Base-by-base conservation (phyloP, 2,888 invertebrate genomes). In the Torymus texanus region DNA sequence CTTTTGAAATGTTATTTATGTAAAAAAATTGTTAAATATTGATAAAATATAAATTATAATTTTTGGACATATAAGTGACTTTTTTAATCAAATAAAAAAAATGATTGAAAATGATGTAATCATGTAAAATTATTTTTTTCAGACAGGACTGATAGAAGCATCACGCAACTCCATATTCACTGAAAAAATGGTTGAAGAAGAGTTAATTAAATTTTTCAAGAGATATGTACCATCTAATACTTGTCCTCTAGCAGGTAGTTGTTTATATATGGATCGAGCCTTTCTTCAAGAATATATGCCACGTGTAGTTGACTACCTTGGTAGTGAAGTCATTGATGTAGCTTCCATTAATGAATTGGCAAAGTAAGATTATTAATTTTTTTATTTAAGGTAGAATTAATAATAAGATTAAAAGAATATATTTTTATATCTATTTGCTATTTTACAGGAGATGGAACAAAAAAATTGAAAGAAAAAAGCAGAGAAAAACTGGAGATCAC, bases 241-340 rank as follows among this genome's bases (percentile, higher is more conserved):
- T 80, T 95, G 95, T 86, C 95, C 96, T 0, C 86, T 98, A 62
- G 97, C 95, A 12, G 98, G 98, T 0, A 98, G 97, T 91, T 94
- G 95, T 74, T 93, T 98, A 2, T 96, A 96, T 85, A 94, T 95
- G 93, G 98, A 99, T 89, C 92, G 95, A 82, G 83, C 94, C 70
- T 99, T 98, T 90, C 87, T 99, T 41, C 87, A 90, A n/a, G 95
- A 95, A 90, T 94, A 95, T 87, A 97, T 98, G 96, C 97, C 97
- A 0, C 91, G 84, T 56, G 91, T 98, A 10, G 88, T 95, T 87
- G 88, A 93, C 0, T 96, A 97, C 88, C 91, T 98, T 82, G 97
- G 98, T 88, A 97, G 98, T 90, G 93, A 98, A 84, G 94, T 97
- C 61, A 94, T 99, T 81, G 99, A 99, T 92, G 97, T 98, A 1